Evolutionary conservation across 2,797 vertebrate species (phyloP).

Genomic region (Aselliscus stoliczkanus): DNA sequence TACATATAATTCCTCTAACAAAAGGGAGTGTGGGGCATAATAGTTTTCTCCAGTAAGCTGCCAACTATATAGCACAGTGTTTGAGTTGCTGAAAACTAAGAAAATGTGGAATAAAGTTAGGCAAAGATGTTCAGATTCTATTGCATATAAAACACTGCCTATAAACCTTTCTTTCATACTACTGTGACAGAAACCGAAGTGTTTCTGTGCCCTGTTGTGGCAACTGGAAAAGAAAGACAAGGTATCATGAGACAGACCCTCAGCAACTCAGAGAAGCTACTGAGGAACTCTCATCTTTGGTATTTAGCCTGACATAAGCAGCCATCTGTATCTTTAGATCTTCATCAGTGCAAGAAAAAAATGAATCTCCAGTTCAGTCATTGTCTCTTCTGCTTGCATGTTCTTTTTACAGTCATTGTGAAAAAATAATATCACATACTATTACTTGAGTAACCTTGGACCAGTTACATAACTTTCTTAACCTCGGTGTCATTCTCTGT

Average conservation of each 20-base stretch:
- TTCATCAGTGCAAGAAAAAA: not conserved
- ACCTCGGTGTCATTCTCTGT: not conserved
- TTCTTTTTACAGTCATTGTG: conserved; percentile 1
- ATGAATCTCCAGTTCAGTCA: not conserved
- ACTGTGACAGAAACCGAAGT: not conserved
- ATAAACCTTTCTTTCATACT: not conserved
- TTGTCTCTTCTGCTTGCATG: not conserved
- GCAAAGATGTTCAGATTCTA: not conserved
- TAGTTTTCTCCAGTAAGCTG: not conserved
- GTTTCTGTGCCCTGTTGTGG: not conserved
- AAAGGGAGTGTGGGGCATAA: not conserved
- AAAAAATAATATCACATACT: not conserved
- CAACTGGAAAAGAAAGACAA: not conserved
- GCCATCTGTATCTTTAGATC: not conserved
- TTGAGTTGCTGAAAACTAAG: conserved; percentile 15
- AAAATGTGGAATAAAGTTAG: not conserved
- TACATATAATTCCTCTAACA: not conserved
- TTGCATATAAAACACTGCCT: not conserved
- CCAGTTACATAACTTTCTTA: not conserved
- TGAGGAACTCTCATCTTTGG: not conserved
- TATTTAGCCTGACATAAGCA: not conserved
- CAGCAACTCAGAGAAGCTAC: not conserved
- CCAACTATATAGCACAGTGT: not conserved
- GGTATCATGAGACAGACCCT: not conserved
- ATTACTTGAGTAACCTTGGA: not conserved